Evolutionary conservation across 2,113 vertebrate genomes (phyloP).

Genomic region (Amphiprion percula): DNA sequence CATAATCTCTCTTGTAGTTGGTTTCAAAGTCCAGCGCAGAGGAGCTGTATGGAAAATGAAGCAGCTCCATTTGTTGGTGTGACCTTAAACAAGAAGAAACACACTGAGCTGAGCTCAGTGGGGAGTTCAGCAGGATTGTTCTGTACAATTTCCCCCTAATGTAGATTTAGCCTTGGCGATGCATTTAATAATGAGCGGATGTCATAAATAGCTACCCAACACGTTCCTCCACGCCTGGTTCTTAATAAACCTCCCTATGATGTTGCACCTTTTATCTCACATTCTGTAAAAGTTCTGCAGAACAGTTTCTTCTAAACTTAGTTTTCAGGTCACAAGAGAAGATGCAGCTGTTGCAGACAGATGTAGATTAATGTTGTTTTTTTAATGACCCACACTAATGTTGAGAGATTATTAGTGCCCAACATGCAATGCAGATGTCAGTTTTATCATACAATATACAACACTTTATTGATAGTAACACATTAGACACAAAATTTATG

Average conservation of each 20-base stretch:
- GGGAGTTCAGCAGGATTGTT: background rate
- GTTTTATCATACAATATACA: too few relatives aligned
- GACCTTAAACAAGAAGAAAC: slow-evolving; percentile 18
- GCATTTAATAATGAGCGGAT: background rate
- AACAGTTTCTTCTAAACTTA: background rate
- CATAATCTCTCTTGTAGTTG: slow-evolving; percentile 19
- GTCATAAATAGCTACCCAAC: background rate
- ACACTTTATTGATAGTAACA: too few relatives aligned
- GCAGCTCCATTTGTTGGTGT: slow-evolving; percentile 5
- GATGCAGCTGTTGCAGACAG: background rate
- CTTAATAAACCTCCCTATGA: background rate
- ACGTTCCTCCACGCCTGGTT: background rate
- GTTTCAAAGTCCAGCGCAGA: slow-evolving; percentile 35
- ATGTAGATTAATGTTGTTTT: too few relatives aligned
- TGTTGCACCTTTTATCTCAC: background rate
- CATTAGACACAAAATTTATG: too few relatives aligned
- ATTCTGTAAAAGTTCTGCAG: background rate
- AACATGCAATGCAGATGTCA: too few relatives aligned
- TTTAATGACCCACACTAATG: too few relatives aligned
- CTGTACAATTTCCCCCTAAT: background rate
- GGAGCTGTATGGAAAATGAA: slow-evolving; percentile 1
- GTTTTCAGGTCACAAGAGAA: slow-evolving; percentile 1
- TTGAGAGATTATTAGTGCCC: too few relatives aligned
- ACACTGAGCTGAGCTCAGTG: background rate
- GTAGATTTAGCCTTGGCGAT: background rate